Percentiles rank a stretch among this genome's conserved stretches.
phyloP scores from a whole-genome alignment of 30 jellyfish, hydroid and myxozoan genomes.

The Catostylus mosaicus region DNA sequence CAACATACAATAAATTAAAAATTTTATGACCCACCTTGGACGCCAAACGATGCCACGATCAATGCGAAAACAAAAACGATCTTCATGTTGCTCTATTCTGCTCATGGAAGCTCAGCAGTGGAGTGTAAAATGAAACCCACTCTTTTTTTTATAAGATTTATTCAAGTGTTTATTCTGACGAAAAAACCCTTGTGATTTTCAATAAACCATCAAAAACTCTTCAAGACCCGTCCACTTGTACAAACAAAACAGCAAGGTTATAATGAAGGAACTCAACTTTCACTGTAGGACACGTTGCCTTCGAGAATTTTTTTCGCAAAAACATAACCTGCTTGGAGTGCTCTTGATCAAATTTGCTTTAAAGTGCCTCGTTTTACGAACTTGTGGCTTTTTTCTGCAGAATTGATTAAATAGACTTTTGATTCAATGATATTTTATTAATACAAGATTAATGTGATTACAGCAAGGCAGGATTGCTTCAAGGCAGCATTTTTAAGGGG shows the following conservation, averaged over 20 bases:
- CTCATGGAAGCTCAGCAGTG: neutral
- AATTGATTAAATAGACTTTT: too few relatives aligned
- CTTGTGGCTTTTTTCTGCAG: too few relatives aligned
- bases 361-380: too few relatives aligned
- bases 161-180: neutral
- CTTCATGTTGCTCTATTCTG: constrained; percentile 10
- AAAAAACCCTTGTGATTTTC: neutral
- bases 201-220: neutral
- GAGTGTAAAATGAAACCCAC: neutral
- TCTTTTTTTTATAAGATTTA: neutral
- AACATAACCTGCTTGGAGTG: neutral
- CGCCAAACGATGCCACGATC: constrained; percentile 5
- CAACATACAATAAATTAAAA: too few relatives aligned
- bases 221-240: neutral
- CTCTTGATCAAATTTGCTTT: neutral
- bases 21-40: constrained; percentile 3
- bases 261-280: too few relatives aligned
- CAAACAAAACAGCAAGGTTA: neutral
- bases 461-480: too few relatives aligned
- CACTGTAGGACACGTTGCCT: constrained; percentile 4
- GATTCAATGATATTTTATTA: too few relatives aligned
- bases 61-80: neutral
- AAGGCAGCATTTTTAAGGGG: too few relatives aligned
- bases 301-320: neutral
- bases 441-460: too few relatives aligned